Evolutionary conservation across 2,797 vertebrate genomes (phyloP), one percentile per base, ranked within the genome.

Genomic region (Poecile montanus): DNA sequence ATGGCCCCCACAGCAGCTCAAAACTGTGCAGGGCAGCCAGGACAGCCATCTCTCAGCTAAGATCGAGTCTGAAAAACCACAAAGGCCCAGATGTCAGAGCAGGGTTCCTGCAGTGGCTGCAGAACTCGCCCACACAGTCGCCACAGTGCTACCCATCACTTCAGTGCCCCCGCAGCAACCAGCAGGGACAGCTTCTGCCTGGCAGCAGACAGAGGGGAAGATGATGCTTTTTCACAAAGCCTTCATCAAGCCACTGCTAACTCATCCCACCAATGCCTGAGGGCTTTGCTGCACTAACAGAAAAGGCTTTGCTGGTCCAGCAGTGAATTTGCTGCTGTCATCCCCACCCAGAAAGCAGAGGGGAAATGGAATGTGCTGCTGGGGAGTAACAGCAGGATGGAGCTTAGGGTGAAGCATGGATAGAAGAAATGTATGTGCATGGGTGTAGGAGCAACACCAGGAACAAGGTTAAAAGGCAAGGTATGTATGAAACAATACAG

Each of bases 211-310:
- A 1, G 34, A 47, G 26, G 9, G 47, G 44, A 95, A 34, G 40
- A 63, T 8, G 45, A 62, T 42, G n/a, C 30, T 71, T 89, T 71
- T 88, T 42, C 88, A 90, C 29, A 56, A 70, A 73, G 53, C n/a
- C 53, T 79, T 91, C 65, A 40, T 32, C 60, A 42, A 73, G 20
- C 19, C 29, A 44, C 75, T 22, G 21, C 51, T 34, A 45, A 42
- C 25, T 23, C 60, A 60, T 29, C 23, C 42, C 40, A 81, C 14
- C 2, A 1, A 36, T 1, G 2, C n/a, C 42, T 1, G 0, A 61
- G 38, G 1, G 0, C 68, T 80, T 40, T 42, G 56, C 53, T 82
- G 73, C 14, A 4, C 50, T 10, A 19, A 53, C 19, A 29, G 36
- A 53, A 48, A 76, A 74, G 29, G 38, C 62, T 74, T 58, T 77